These are phyloP conservation scores for Atherinosoma microstoma DNA, from an alignment of 2,797 vertebrate species.

Conservation along the genomic window DNA sequence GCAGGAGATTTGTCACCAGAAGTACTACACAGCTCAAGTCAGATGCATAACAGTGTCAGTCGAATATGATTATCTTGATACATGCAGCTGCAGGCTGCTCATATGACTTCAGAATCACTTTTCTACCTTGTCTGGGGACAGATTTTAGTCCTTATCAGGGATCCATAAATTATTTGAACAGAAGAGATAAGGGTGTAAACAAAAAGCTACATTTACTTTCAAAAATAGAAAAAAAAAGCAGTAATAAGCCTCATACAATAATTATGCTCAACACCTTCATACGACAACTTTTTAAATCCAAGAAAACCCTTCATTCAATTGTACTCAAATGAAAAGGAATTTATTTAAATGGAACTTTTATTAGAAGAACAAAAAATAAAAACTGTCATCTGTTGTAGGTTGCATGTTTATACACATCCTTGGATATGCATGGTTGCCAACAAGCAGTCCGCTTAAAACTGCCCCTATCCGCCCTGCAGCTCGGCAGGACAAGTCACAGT, in stretches of 20 bases:
- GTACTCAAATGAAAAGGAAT: too few species aligned
- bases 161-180: conserved; percentile 16
- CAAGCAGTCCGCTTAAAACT: conserved; percentile 46
- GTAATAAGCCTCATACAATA: background rate
- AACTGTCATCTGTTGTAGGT: too few species aligned
- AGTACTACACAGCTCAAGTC: conserved; percentile 66
- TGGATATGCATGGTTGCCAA: background rate
- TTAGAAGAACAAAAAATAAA: too few species aligned
- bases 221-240: conserved; percentile 6
- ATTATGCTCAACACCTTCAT: background rate
- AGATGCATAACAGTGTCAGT: conserved; percentile 70
- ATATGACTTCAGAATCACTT: conserved; percentile 49
- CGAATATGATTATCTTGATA: conserved; percentile 66
- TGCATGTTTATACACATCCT: background rate
- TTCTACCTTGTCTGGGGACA: conserved; percentile 42
- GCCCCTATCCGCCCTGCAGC: conserved; percentile 39
- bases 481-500: conserved; percentile 58
- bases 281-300: background rate
- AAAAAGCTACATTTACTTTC: conserved; percentile 5
- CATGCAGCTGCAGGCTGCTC: conserved; percentile 60
- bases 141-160: conserved; percentile 19
- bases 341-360: too few species aligned
- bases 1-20: conserved; percentile 71
- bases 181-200: background rate
- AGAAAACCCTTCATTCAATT: background rate